Percentiles rank a stretch among this genome's conserved stretches.
phyloP scores from a whole-genome alignment of 1,140 invertebrate genomes.

The Hormaphis cornu region DNA sequence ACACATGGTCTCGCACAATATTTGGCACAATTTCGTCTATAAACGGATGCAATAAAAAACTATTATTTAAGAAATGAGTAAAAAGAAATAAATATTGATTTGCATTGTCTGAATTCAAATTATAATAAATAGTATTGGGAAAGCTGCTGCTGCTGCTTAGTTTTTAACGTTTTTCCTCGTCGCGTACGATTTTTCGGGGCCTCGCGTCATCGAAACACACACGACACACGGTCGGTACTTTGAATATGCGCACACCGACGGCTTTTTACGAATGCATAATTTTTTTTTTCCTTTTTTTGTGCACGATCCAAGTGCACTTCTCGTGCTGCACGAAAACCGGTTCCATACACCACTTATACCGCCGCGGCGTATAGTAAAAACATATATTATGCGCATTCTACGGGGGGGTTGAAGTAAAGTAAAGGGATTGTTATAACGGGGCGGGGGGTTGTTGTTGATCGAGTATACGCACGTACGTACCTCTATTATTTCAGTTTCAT shows the following conservation, averaged over 20 bases:
- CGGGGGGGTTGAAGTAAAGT: slow-evolving; percentile 11
- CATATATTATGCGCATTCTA: not conserved
- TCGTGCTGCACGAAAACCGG: slow-evolving; percentile 18
- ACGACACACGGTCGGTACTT: not conserved
- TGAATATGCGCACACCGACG: not conserved
- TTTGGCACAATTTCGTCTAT: too few species aligned
- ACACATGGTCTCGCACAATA: too few species aligned
- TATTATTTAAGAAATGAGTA: too few species aligned
- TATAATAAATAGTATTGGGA: too few species aligned
- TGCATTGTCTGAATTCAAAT: too few species aligned
- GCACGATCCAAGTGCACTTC: not conserved
- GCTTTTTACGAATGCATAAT: slow-evolving; percentile 13
- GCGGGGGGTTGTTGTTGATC: too few species aligned
- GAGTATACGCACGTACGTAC: not conserved
- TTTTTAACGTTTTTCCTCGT: not conserved
- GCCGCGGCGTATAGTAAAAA: not conserved
- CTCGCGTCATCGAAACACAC: too few species aligned
- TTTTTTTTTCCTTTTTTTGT: slow-evolving; percentile 5
- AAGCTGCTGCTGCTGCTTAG: too few species aligned
- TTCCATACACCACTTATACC: not conserved
- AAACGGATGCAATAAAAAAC: too few species aligned
- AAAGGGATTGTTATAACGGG: slow-evolving; percentile 30
- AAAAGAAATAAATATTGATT: too few species aligned
- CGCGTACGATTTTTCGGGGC: not conserved
- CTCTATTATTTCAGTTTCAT: slow-evolving; percentile 17